These are phyloP conservation scores for Acropternis orthonyx DNA, from an alignment of 2,797 vertebrate genomes.

Conservation along the genomic window DNA sequence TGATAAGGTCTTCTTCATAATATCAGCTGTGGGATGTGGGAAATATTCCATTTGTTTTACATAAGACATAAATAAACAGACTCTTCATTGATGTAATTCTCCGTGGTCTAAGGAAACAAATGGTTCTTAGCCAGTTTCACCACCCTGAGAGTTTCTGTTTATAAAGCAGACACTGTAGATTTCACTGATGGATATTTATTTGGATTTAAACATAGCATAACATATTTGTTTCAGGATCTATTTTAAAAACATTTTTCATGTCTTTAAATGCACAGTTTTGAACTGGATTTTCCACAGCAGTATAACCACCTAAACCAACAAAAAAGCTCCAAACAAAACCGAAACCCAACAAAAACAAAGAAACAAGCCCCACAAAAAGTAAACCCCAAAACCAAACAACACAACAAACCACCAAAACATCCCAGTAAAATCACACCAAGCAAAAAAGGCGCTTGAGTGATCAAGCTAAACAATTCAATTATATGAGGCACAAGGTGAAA, in stretches of 20 bases:
- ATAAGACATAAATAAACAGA: neutral
- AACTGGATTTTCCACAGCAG: neutral
- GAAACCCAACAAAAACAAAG: neutral
- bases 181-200: neutral
- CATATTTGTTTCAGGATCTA: neutral
- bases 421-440: neutral
- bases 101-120: neutral
- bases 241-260: accelerated
- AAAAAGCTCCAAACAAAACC: neutral
- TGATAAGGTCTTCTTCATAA: neutral
- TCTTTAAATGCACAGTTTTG: neutral
- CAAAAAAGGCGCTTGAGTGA: neutral
- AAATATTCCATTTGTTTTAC: neutral
- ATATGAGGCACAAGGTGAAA: neutral
- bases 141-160: neutral
- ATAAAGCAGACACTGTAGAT: neutral
- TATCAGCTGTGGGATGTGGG: neutral
- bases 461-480: neutral
- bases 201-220: neutral
- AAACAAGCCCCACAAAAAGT: accelerated
- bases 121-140: neutral
- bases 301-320: neutral
- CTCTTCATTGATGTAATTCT: neutral
- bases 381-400: neutral
- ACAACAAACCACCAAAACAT: neutral